Conservation (phyloP, 1,140 invertebrate species). For the Neuroterus valhalla region DNA sequence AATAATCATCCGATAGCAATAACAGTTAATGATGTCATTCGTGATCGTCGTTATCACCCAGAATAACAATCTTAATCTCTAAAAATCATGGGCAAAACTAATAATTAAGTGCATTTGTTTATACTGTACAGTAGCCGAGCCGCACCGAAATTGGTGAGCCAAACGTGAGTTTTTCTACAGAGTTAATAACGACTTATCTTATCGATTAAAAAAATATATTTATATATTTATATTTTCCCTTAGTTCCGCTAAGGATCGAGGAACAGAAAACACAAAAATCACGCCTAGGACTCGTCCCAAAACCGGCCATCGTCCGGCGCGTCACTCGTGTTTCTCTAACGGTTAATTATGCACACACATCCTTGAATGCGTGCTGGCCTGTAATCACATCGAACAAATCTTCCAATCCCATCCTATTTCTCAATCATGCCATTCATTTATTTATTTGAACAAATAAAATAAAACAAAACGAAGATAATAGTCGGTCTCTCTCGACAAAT, state of each 20-base stretch:
- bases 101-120: constrained; percentile 8
- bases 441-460: too few species aligned
- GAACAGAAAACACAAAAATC: constrained; percentile 3
- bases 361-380: background rate
- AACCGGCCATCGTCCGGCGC: too few species aligned
- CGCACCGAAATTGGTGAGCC: background rate
- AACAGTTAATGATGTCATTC: constrained; percentile 22
- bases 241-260: constrained; percentile 17
- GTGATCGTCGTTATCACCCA: constrained; percentile 21
- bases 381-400: background rate
- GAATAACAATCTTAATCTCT: constrained; percentile 20
- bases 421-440: background rate
- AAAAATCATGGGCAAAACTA: constrained; percentile 1
- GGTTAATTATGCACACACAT: constrained; percentile 1
- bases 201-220: constrained; percentile 20
- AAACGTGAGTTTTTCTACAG: constrained; percentile 4
- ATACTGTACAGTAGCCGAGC: constrained; percentile 11
- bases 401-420: background rate
- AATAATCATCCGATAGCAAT: constrained; percentile 20
- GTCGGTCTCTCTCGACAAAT: too few species aligned
- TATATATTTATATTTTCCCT: constrained; percentile 2
- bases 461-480: too few species aligned
- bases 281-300: background rate
- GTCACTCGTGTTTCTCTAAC: background rate
- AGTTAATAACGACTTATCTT: constrained; percentile 27